Conservation (phyloP, 2,113 vertebrate species). For the Uria aalge region DNA sequence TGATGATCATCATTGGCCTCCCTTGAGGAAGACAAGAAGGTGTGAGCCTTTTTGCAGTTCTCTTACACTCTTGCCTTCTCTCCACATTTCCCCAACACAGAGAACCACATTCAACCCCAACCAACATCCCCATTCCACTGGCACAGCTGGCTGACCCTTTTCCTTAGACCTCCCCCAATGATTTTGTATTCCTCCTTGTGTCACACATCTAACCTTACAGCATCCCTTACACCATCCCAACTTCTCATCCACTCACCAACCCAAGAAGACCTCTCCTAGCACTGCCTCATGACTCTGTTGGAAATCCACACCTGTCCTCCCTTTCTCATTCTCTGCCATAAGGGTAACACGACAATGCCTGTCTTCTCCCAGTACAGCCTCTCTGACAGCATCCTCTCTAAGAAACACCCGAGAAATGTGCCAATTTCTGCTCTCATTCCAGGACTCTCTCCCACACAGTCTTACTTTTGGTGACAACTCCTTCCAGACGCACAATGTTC, state of each 20-base stretch:
- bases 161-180: not conserved
- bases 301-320: not conserved
- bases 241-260: not conserved
- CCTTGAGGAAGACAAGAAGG: conserved; percentile 40
- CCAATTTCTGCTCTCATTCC: not conserved
- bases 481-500: conserved; percentile 90
- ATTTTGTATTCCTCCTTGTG: not conserved
- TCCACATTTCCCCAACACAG: not conserved
- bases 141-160: not conserved
- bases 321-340: not conserved
- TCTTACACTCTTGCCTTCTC: not conserved
- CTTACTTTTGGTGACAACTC: conserved; percentile 89
- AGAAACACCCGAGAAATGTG: not conserved
- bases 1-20: conserved; percentile 92
- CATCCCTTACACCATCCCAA: not conserved
- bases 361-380: not conserved
- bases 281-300: not conserved
- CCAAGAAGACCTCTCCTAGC: not conserved
- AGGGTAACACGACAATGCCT: not conserved
- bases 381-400: not conserved
- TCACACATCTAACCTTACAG: not conserved
- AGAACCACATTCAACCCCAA: not conserved
- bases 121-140: not conserved
- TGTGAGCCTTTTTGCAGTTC: not conserved
- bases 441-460: not conserved